Percentiles rank a stretch among this genome's conserved stretches.
Evolutionary conservation across 2,797 vertebrate species (phyloP).

Genomic region (Allobates femoralis): DNA sequence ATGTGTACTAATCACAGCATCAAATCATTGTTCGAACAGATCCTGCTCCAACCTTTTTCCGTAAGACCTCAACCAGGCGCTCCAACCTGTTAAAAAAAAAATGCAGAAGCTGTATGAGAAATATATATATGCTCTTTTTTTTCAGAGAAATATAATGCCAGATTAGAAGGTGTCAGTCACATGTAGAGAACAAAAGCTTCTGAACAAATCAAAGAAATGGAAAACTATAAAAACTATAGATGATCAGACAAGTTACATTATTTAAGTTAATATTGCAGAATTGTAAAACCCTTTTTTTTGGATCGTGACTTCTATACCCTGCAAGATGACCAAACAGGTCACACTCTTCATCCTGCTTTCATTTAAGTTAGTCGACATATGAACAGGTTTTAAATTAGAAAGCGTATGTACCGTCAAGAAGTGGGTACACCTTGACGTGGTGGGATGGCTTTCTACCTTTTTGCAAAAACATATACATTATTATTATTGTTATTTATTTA

Average conservation of each 20-base stretch:
- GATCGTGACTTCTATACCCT: not conserved
- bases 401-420: too few species aligned
- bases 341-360: too few species aligned
- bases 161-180: not conserved
- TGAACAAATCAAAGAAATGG: not conserved
- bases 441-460: too few species aligned
- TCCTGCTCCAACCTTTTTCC: constrained; percentile 94
- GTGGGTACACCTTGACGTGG: too few species aligned
- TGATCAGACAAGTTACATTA: not conserved
- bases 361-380: too few species aligned
- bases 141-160: not conserved
- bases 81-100: constrained; percentile 83
- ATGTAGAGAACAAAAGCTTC: not conserved
- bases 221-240: not conserved
- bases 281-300: not conserved
- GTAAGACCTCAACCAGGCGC: constrained; percentile 93
- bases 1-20: constrained; percentile 20
- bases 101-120: not conserved
- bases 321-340: not conserved
- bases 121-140: not conserved
- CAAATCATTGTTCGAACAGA: constrained; percentile 90
- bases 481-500: too few species aligned
- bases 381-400: too few species aligned
- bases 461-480: too few species aligned
- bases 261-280: not conserved